phyloP scores from a whole-genome alignment of 2,113 vertebrate species.

The Rafetus swinhoei region DNA sequence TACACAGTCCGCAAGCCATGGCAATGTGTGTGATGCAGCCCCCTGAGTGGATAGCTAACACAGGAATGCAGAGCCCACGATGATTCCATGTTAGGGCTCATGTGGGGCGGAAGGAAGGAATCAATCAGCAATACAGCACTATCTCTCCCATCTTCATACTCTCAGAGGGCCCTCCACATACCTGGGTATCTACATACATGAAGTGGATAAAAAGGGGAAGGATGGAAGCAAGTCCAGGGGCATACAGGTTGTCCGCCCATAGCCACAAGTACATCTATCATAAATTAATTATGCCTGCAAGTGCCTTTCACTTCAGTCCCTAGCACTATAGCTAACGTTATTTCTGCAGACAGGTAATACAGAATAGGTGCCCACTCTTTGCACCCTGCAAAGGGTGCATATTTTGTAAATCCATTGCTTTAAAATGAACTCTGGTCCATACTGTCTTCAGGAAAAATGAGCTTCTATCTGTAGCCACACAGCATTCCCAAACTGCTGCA shows the following conservation, averaged over 20 bases:
- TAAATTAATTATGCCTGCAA: not conserved
- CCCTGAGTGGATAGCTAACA: not conserved
- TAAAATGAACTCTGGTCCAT: slow-evolving; percentile 33
- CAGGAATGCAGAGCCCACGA: not conserved
- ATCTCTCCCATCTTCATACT: not conserved
- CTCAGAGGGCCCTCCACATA: not conserved
- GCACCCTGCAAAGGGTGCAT: slow-evolving; percentile 30
- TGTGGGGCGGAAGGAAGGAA: not conserved
- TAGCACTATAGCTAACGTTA: not conserved
- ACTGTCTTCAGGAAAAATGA: slow-evolving; percentile 60
- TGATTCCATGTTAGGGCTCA: not conserved
- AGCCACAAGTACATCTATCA: not conserved
- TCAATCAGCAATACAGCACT: not conserved
- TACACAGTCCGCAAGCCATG: not conserved
- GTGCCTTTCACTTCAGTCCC: not conserved
- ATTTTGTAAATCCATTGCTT: not conserved
- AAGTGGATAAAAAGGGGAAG: not conserved
- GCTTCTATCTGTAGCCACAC: slow-evolving; percentile 65
- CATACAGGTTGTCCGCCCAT: not conserved
- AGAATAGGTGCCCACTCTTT: slow-evolving; percentile 29
- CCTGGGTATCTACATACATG: not conserved
- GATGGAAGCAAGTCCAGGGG: not conserved
- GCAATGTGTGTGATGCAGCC: not conserved
- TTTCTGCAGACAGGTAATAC: not conserved
- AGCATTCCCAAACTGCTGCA: not conserved